Evolutionary conservation across 2,888 invertebrate genomes (phyloP), one percentile per base, ranked within the genome.

Genomic region (Lissonota sp.): DNA sequence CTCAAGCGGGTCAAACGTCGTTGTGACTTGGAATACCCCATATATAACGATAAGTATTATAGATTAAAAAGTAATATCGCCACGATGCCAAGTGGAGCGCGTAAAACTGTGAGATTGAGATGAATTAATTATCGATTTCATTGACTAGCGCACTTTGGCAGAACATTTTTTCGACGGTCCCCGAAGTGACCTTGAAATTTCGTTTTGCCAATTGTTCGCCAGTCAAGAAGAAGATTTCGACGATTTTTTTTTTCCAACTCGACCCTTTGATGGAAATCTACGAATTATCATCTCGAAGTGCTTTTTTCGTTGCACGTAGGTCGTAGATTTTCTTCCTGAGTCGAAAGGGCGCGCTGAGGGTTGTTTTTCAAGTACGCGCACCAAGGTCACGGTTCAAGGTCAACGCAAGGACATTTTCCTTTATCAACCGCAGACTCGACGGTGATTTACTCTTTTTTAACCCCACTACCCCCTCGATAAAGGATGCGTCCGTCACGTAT

Each of bases 21-120:
- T 26, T 26, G 1, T 26, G 26, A 26, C 26, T 26, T 26, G 26
- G 26, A 26, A 26, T 3, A 26, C 26, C 26, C 26, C 26, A 26
- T 26, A 26, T 26, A 26, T 3, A 26, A 26, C 26, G 58, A 74
- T 62, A 64, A 46, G 40, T 10, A 46, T 57, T 57, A 40, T 7
- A 63, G 62, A 79, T 79, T 73, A 58, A 60, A 26, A 10, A 16
- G 51, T 63, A 8, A 12, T n/a, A 57, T 7, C 5, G 42, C 37
- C 39, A 12, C 8, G 26, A 5, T 6, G 55, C 12, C 55, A 69
- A 63, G 14, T 69, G 63, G 63, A 74, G 73, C 79, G 73, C 79
- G 69, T 79, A 46, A 26, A 69, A 79, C 55, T 16, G 44, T 51
- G 57, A 26, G 26, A 26, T 2, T 49, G 40, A 51, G 12, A 39